These are phyloP conservation scores for Semotilus atromaculatus DNA, from an alignment of 2,797 vertebrate species.

Conservation along the genomic window DNA sequence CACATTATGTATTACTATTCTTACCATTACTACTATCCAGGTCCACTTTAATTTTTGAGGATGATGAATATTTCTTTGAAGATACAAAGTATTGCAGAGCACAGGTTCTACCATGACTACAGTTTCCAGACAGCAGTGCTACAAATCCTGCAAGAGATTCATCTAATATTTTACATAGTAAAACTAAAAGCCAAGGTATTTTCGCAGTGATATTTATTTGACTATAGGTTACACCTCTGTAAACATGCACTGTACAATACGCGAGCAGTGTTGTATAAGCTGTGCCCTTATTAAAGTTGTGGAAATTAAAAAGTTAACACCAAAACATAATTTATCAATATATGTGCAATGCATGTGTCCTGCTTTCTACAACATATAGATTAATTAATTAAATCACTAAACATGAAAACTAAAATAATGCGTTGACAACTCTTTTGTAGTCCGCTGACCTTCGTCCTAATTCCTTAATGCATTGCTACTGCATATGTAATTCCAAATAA, in stretches of 20 bases:
- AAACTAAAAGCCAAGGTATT: background rate
- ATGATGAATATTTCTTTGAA: slow-evolving; percentile 69
- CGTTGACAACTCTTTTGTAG: background rate
- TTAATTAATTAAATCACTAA: background rate
- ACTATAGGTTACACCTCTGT: background rate
- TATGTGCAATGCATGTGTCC: too few relatives aligned
- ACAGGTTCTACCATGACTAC: slow-evolving; percentile 62
- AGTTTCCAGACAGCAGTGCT: slow-evolving; percentile 59
- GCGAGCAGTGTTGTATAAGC: background rate
- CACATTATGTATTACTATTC: background rate
- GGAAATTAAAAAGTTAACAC: background rate
- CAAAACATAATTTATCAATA: too few relatives aligned
- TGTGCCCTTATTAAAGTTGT: background rate
- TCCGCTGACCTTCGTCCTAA: slow-evolving; percentile 28
- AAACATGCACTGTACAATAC: background rate
- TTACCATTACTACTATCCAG: slow-evolving; percentile 76
- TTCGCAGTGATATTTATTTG: background rate
- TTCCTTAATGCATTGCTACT: background rate
- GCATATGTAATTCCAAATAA: background rate
- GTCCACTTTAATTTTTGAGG: slow-evolving; percentile 73
- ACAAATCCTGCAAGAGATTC: slow-evolving; percentile 63
- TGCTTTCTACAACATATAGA: background rate
- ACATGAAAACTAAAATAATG: background rate
- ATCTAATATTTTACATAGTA: background rate
- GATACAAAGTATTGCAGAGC: slow-evolving; percentile 51